phyloP scores from a whole-genome alignment of 2,888 invertebrate genomes.

The Neoitamus cyanurus region DNA sequence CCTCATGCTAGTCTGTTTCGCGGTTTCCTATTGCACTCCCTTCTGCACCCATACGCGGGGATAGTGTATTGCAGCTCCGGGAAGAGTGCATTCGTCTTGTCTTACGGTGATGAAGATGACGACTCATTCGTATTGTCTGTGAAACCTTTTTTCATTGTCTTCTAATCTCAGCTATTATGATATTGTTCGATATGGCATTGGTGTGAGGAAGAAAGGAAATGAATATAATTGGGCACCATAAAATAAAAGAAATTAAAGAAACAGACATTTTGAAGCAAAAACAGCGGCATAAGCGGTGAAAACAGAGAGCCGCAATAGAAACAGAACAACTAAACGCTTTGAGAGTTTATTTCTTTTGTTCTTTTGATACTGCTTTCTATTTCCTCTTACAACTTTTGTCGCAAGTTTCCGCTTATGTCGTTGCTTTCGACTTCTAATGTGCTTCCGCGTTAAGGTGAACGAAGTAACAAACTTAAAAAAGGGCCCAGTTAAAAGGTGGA shows the following conservation, averaged over 20 bases:
- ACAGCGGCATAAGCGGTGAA: neutral
- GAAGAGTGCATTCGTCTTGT: neutral
- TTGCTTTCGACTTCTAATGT: neutral
- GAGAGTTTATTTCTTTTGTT: no score
- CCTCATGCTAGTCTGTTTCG: neutral
- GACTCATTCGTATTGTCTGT: slow-evolving; percentile 25
- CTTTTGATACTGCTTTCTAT: no score
- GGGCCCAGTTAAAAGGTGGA: neutral
- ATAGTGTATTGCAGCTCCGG: neutral
- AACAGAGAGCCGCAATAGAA: no score
- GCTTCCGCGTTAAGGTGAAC: neutral
- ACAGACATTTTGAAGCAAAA: neutral
- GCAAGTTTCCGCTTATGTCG: no score
- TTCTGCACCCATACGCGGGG: neutral
- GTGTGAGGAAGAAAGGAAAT: neutral
- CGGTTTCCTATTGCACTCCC: neutral
- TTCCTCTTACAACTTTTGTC: no score
- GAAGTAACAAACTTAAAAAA: neutral
- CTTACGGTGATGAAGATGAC: neutral
- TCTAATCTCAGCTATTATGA: slow-evolving; percentile 3
- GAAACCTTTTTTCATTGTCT: slow-evolving; percentile 16
- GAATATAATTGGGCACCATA: neutral
- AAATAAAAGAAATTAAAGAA: neutral
- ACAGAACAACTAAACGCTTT: no score
- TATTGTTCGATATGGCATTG: slow-evolving; percentile 12